These are phyloP conservation scores for Meteorus cinctellus DNA, from an alignment of 2,888 invertebrate species.

Conservation along the genomic window DNA sequence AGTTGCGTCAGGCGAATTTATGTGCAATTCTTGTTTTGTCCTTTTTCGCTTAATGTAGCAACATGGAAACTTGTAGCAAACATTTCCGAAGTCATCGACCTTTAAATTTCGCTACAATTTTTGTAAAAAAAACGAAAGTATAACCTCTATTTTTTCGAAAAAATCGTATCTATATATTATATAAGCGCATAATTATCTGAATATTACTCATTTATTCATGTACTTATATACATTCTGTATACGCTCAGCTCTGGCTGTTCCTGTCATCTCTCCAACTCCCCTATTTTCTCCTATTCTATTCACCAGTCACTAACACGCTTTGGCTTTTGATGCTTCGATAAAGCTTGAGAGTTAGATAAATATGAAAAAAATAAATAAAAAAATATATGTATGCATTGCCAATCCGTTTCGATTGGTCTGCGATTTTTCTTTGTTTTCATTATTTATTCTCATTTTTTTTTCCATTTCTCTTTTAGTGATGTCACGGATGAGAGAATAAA, in stretches of 20 bases:
- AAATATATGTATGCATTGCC: neutral
- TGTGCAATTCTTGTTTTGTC: too few species aligned
- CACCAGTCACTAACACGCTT: conserved; percentile 32
- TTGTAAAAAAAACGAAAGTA: too few species aligned
- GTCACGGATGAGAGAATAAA: conserved; percentile 16
- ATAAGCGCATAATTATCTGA: too few species aligned
- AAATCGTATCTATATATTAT: too few species aligned
- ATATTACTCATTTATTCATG: neutral
- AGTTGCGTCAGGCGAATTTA: too few species aligned
- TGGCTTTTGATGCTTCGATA: conserved; percentile 36
- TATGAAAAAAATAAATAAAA: neutral
- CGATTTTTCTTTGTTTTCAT: neutral
- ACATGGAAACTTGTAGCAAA: too few species aligned
- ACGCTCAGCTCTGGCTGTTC: conserved; percentile 10
- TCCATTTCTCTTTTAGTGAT: neutral
- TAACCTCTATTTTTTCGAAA: too few species aligned
- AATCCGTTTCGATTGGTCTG: neutral
- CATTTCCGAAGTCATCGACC: too few species aligned
- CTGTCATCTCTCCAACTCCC: neutral
- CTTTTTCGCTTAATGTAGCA: too few species aligned
- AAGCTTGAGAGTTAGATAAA: conserved; percentile 29
- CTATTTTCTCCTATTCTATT: conserved; percentile 15
- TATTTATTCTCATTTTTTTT: neutral
- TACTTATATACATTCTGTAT: neutral
- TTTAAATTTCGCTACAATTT: too few species aligned